Evolutionary conservation across 2,113 vertebrate genomes (phyloP).

Genomic region (Xiphorhynchus elegans): DNA sequence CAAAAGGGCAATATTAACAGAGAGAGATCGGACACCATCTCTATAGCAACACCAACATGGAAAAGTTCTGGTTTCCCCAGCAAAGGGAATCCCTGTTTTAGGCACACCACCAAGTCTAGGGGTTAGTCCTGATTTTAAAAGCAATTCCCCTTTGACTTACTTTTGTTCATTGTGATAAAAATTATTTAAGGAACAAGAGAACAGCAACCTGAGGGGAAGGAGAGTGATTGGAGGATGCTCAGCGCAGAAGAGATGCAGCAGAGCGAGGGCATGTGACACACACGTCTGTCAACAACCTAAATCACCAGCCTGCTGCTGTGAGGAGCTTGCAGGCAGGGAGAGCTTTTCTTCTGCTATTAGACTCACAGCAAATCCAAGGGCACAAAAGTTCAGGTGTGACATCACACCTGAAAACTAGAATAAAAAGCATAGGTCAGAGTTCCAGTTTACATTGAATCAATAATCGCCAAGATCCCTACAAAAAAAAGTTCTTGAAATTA

Average conservation of each 20-base stretch:
- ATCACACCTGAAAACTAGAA: not conserved
- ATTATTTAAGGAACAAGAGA: constrained; percentile 65
- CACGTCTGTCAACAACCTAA: constrained; percentile 64
- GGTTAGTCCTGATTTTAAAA: not conserved
- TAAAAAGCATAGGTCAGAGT: not conserved
- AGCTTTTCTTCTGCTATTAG: not conserved
- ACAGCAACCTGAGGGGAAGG: constrained; percentile 58
- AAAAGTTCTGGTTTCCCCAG: constrained; percentile 73
- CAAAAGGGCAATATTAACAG: constrained; percentile 82
- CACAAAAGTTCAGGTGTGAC: not conserved
- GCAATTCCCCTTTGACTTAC: not conserved
- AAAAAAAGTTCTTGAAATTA: not conserved
- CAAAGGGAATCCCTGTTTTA: constrained; percentile 55
- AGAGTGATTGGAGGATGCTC: constrained; percentile 12
- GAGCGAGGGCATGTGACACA: constrained; percentile 67
- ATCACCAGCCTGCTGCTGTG: constrained; percentile 31
- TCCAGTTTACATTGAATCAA: not conserved
- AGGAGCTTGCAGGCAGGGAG: not conserved
- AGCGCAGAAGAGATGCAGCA: constrained; percentile 64
- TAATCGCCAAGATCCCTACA: not conserved
- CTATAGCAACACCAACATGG: constrained; percentile 83
- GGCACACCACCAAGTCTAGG: not conserved
- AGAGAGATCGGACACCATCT: constrained; percentile 80
- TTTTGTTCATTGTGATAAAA: constrained; percentile 65
- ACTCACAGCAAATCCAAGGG: not conserved